Conservation (phyloP, 2,797 vertebrate genomes). For the Onychomys leucogaster region DNA sequence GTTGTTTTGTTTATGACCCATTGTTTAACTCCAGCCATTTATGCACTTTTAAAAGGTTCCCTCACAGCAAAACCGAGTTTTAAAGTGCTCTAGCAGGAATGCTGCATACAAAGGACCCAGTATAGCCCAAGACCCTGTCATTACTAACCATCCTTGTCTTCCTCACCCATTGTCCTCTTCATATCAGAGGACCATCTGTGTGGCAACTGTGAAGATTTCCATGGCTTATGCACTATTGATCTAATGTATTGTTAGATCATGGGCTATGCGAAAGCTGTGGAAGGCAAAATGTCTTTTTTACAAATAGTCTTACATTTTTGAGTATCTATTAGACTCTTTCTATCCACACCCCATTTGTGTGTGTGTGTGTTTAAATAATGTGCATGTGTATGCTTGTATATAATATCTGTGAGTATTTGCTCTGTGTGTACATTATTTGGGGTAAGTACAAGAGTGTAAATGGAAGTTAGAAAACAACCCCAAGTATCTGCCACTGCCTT, state of each 20-base stretch:
- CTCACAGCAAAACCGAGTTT: not conserved
- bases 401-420: not conserved
- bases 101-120: not conserved
- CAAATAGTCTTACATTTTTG: not conserved
- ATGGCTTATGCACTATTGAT: not conserved
- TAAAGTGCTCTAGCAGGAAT: not conserved
- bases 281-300: not conserved
- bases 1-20: not conserved
- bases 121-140: not conserved
- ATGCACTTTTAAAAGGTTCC: not conserved
- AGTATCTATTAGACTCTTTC: not conserved
- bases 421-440: not conserved
- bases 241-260: not conserved
- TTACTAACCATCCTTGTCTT: not conserved
- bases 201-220: not conserved
- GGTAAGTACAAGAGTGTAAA: not conserved
- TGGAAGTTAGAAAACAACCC: not conserved
- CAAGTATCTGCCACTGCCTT: not conserved
- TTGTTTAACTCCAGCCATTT: not conserved
- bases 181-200: fast-evolving
- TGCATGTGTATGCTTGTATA: not conserved
- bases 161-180: not conserved
- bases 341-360: not conserved
- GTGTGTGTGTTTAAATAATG: not conserved
- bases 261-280: not conserved